Base-by-base conservation (phyloP, 1,140 invertebrate genomes). In the Pristionchus pacificus region DNA sequence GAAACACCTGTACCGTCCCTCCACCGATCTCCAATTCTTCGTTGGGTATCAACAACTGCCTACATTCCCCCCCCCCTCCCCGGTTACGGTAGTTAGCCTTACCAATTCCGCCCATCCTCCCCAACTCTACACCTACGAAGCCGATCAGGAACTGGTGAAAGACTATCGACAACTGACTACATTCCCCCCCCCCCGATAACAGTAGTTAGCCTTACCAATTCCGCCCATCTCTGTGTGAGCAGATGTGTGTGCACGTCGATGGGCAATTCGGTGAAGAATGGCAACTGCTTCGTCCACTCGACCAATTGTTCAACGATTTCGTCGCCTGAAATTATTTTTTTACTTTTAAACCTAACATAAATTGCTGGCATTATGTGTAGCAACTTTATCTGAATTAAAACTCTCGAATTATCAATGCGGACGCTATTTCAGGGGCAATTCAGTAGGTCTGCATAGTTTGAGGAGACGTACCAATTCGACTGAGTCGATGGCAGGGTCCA, bases 261-360 rank as follows among this genome's bases (percentile, higher is more conserved):
- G 29, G 93, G 93, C 75, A 97, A 89, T 85, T 97, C 93, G 84
- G 91, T 87, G 84, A 96, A 97, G 86, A 97, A 97, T 33, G 95
- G 95, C 84, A 98, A 86, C 85, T 93, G 89, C 86, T 95, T 95
- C 77, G 94, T 97, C 95, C 95, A 98, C 85, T 95, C 93, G 70
- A 97, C 93, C 86, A 97, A 89, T 86, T 96, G 95, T 87, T 93
- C 81, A 15, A 84, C 79, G 32, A 84, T 84, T 72, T 84, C 83
- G 65, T 84, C 82, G 0, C 83, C 66, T 68, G 60, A 6, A 61
- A 61, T 14, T 6, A 61, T 10, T 49, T 19, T 19, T 19, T 49
- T 6, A 19, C 19, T 49, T 10, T 19, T 49, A n/a, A n/a, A n/a
- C n/a, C n/a, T n/a, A n/a, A n/a, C n/a, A n/a, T n/a, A n/a, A n/a